Evolutionary conservation across 1,140 invertebrate species (phyloP).

Genomic region (Colletes gigas): DNA sequence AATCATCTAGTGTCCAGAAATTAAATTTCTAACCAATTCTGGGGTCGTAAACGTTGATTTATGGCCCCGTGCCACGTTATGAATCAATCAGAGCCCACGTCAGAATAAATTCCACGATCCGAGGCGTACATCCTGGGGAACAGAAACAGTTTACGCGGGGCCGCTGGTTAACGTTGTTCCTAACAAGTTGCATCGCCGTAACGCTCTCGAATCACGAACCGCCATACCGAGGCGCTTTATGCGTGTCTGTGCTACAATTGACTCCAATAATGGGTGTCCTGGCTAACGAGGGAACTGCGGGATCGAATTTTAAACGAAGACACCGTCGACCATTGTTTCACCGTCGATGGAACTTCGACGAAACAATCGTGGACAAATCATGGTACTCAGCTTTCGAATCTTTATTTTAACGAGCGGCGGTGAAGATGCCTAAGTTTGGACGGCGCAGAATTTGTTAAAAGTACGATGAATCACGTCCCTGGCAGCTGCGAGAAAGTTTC

Average conservation of each 20-base stretch:
- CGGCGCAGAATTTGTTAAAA: conserved; percentile 27
- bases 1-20: background rate
- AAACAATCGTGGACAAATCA: background rate
- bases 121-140: background rate
- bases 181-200: conserved; percentile 14
- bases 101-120: too few relatives aligned
- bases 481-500: conserved; percentile 7
- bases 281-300: background rate
- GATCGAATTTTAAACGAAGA: background rate
- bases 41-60: conserved; percentile 15
- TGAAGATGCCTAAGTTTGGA: too few relatives aligned
- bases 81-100: conserved; percentile 20
- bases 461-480: conserved; percentile 25
- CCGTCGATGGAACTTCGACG: background rate
- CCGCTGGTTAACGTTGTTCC: background rate
- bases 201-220: conserved; percentile 7
- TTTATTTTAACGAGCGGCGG: too few relatives aligned
- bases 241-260: background rate
- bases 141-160: background rate
- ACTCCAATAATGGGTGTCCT: background rate
- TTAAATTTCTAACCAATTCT: conserved; percentile 2
- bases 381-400: too few relatives aligned
- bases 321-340: background rate
- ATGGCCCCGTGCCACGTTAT: background rate
- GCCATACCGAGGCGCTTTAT: background rate